A percentile compares a stretch with the other conserved stretches of the same genome.
These are phyloP conservation scores for Blastobasis adustella DNA, from an alignment of 2,888 invertebrate genomes.

Conservation along the genomic window DNA sequence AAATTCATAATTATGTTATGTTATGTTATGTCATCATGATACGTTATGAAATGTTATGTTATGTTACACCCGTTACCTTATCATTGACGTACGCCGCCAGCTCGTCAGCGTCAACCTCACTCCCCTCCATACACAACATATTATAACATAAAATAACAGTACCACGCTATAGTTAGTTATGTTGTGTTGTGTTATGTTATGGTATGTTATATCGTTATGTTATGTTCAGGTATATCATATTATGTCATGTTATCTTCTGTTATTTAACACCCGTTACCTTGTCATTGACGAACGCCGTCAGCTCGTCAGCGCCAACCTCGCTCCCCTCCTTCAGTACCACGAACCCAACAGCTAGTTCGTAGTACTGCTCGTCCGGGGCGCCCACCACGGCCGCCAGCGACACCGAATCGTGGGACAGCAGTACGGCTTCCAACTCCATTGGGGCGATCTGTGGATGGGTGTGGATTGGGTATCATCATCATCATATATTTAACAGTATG, in stretches of 20 bases:
- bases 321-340: constrained; percentile 34
- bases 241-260: neutral
- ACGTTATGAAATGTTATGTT: too few relatives aligned
- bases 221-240: neutral
- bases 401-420: constrained; percentile 78
- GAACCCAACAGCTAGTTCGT: constrained; percentile 80
- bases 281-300: constrained; percentile 13
- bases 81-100: neutral
- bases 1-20: too few relatives aligned
- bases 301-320: constrained; percentile 14
- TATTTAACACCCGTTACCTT: constrained; percentile 6
- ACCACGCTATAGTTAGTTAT: too few relatives aligned
- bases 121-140: too few relatives aligned
- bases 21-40: too few relatives aligned
- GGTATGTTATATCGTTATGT: neutral
- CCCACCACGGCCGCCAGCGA: constrained; percentile 84
- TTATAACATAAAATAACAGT: too few relatives aligned
- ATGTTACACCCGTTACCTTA: neutral
- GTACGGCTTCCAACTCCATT: constrained; percentile 84
- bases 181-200: neutral
- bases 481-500: too few relatives aligned
- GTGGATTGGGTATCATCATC: too few relatives aligned
- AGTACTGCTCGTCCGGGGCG: constrained; percentile 75
- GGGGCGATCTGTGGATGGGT: constrained; percentile 77
- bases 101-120: neutral